Conservation (phyloP, 2,888 invertebrate genomes). For the Iphiclides podalirius region DNA sequence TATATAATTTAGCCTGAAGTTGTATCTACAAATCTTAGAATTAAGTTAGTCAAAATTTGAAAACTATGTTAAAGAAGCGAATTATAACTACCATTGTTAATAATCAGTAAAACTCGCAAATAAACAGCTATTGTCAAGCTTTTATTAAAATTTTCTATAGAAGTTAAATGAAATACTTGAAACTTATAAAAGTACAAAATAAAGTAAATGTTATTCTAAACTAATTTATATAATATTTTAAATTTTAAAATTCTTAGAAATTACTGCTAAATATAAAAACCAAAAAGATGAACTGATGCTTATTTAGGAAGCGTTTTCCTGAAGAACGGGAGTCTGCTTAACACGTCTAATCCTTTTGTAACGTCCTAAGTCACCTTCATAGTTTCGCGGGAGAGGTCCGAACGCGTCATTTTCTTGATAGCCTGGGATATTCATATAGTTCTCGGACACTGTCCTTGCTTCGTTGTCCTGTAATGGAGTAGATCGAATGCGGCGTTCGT, state of each 20-base stretch:
- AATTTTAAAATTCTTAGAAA: conserved; percentile 33
- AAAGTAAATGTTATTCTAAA: conserved; percentile 36
- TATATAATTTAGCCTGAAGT: too few species aligned
- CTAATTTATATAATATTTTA: conserved; percentile 22
- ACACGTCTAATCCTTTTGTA: conserved; percentile 65
- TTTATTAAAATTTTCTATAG: too few species aligned
- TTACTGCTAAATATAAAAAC: conserved; percentile 24
- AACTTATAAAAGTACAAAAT: conserved; percentile 48
- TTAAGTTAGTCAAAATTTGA: too few species aligned
- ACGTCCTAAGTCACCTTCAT: conserved; percentile 54
- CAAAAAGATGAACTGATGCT: conserved; percentile 11
- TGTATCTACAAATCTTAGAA: too few species aligned
- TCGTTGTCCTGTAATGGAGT: conserved; percentile 37
- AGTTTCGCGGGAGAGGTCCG: conserved; percentile 50
- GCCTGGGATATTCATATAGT: conserved; percentile 41
- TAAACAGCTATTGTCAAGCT: too few species aligned
- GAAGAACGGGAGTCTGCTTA: conserved; percentile 40
- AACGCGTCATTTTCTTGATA: conserved; percentile 60
- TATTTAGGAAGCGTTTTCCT: conserved; percentile 26
- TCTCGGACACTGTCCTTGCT: conserved; percentile 37
- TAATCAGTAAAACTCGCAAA: too few species aligned
- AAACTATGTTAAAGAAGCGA: too few species aligned
- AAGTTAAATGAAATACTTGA: conserved; percentile 36
- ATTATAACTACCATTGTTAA: too few species aligned
- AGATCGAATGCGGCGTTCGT: conserved; percentile 31